These are phyloP conservation scores for Anolis sagrei DNA, from an alignment of 2,113 vertebrate genomes.

Conservation along the genomic window DNA sequence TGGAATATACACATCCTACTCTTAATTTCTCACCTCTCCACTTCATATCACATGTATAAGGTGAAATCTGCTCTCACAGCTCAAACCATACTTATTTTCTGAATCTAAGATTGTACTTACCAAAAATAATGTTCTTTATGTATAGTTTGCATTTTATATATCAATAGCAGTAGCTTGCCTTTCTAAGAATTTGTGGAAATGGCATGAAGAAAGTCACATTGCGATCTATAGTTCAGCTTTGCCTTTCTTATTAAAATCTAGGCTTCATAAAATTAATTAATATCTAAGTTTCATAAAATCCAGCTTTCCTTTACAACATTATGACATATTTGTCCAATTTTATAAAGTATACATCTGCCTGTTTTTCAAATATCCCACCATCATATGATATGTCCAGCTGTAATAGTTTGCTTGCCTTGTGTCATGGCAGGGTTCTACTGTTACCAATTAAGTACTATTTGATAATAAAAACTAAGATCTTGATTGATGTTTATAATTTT, in stretches of 20 bases:
- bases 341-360: neutral
- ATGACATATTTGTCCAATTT: neutral
- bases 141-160: constrained; percentile 67
- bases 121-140: constrained; percentile 63
- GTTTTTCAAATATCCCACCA: neutral
- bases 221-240: neutral
- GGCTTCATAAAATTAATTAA: constrained; percentile 5
- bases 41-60: constrained; percentile 34
- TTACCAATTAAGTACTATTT: no score
- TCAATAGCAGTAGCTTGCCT: constrained; percentile 59
- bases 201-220: constrained; percentile 30
- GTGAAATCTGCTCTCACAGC: constrained; percentile 39
- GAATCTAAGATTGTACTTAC: constrained; percentile 60
- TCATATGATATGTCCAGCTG: no score
- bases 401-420: no score
- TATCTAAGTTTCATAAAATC: constrained; percentile 15
- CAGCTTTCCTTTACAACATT: neutral
- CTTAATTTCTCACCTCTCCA: no score
- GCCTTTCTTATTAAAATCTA: constrained; percentile 10
- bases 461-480: no score
- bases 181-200: constrained; percentile 56
- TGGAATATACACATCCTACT: neutral
- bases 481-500: no score
- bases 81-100: constrained; percentile 61
- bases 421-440: no score